These are phyloP conservation scores for Apis dorsata DNA, from an alignment of 1,140 invertebrate genomes.

Conservation along the genomic window DNA sequence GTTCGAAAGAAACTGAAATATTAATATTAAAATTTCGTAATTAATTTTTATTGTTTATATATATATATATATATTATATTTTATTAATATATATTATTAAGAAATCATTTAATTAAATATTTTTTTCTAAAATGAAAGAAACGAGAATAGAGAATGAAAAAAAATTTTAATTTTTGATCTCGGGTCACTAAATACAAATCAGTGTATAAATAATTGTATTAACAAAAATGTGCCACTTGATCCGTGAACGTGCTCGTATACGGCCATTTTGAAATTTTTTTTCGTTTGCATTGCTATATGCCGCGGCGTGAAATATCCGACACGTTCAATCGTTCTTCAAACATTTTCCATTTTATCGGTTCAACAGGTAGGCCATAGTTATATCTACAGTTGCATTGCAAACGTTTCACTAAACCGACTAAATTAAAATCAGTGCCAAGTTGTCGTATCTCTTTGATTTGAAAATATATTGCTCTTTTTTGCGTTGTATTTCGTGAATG, in stretches of 20 bases:
- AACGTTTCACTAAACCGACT: slow-evolving; percentile 25
- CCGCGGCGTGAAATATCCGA: slow-evolving; percentile 6
- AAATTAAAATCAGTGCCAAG: slow-evolving; percentile 10
- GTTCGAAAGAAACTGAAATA: no score
- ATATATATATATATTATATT: no score
- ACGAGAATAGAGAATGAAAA: not conserved
- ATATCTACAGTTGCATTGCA: slow-evolving; percentile 27
- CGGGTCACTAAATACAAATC: not conserved
- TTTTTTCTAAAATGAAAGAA: not conserved
- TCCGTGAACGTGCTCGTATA: no score
- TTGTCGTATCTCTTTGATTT: not conserved
- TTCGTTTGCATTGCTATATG: not conserved
- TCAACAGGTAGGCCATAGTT: slow-evolving; percentile 60
- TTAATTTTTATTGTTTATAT: no score
- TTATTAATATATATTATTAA: no score
- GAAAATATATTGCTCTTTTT: not conserved
- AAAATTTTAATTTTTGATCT: not conserved
- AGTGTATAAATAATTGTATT: not conserved
- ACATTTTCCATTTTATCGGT: slow-evolving; percentile 50
- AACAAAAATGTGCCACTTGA: not conserved
- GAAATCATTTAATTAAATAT: no score
- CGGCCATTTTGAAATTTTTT: not conserved
- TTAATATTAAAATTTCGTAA: no score
- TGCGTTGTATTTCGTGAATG: not conserved
- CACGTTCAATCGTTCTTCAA: slow-evolving; percentile 13